phyloP scores from a whole-genome alignment of 1,140 invertebrate species.

The Zaprionus africanus region DNA sequence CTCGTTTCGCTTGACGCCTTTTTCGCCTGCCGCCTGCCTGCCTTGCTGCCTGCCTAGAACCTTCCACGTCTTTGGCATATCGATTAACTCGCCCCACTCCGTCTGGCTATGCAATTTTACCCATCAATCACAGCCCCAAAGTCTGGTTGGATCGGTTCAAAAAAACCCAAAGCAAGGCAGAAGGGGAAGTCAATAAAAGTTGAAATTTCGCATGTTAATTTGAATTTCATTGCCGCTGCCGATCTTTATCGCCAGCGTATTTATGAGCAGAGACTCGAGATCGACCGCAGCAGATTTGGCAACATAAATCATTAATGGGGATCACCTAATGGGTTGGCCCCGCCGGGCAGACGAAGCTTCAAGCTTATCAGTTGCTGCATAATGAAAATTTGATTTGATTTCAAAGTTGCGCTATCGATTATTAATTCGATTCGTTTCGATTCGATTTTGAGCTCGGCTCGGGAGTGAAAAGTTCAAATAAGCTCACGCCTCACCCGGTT shows the following conservation, averaged over 20 bases:
- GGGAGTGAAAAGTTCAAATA: slow-evolving; percentile 54
- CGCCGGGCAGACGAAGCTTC: slow-evolving; percentile 19
- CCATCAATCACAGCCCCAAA: slow-evolving; percentile 47
- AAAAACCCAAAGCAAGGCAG: not conserved
- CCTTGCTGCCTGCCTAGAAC: slow-evolving; percentile 55
- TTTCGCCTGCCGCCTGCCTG: slow-evolving; percentile 12
- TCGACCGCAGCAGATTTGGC: slow-evolving; percentile 54
- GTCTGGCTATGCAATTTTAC: slow-evolving; percentile 45
- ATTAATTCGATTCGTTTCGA: slow-evolving; percentile 60
- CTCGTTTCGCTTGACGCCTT: slow-evolving; percentile 33
- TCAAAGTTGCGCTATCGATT: slow-evolving; percentile 50
- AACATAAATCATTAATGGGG: slow-evolving; percentile 74
- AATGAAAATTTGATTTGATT: slow-evolving; percentile 63
- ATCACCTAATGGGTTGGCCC: slow-evolving; percentile 40
- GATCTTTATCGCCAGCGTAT: slow-evolving; percentile 60
- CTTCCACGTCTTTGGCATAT: slow-evolving; percentile 70
- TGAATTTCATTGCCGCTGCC: slow-evolving; percentile 48
- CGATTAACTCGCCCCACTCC: slow-evolving; percentile 45
- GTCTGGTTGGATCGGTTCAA: slow-evolving; percentile 25
- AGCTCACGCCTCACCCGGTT: slow-evolving; percentile 39
- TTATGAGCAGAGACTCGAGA: slow-evolving; percentile 44
- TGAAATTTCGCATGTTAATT: slow-evolving; percentile 69
- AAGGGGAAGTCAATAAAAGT: slow-evolving; percentile 23
- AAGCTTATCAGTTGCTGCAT: slow-evolving; percentile 63
- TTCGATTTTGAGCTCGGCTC: slow-evolving; percentile 24